phyloP scores from a whole-genome alignment of 2,113 vertebrate species.

The Lepidothrix coronata region DNA sequence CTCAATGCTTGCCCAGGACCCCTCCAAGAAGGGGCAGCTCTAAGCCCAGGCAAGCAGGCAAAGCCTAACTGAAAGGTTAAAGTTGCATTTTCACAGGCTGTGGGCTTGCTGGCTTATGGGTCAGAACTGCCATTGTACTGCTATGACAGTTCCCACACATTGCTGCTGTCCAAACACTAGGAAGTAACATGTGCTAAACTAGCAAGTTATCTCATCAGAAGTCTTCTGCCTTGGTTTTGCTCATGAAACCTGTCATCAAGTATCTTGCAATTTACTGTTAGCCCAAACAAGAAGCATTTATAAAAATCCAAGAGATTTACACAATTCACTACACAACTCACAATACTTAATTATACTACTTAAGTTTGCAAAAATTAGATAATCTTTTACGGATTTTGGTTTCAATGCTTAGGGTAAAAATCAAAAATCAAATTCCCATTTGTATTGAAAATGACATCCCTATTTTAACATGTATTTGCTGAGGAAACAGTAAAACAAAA shows the following conservation, averaged over 20 bases:
- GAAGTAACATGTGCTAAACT: neutral
- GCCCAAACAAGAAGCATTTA: neutral
- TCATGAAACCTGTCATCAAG: neutral
- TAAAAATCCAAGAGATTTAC: neutral
- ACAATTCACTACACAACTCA: neutral
- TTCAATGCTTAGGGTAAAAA: neutral
- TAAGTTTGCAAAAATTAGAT: neutral
- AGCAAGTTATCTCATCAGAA: neutral
- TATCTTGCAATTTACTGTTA: neutral
- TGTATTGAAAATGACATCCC: neutral
- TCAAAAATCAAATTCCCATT: neutral
- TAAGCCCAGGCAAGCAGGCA: neutral
- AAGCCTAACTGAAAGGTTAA: neutral
- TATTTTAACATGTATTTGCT: neutral
- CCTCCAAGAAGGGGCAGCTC: neutral
- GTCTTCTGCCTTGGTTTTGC: neutral
- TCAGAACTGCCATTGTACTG: neutral
- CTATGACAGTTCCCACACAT: neutral
- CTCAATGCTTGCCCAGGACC: neutral
- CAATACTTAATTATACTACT: neutral
- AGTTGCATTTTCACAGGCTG: neutral
- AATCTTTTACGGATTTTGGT: neutral
- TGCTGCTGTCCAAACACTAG: neutral
- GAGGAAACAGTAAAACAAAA: neutral
- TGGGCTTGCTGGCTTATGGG: neutral